Evolutionary conservation across 2,113 vertebrate genomes (phyloP), one percentile per base, ranked within the genome.

Genomic region (Martes martes): DNA sequence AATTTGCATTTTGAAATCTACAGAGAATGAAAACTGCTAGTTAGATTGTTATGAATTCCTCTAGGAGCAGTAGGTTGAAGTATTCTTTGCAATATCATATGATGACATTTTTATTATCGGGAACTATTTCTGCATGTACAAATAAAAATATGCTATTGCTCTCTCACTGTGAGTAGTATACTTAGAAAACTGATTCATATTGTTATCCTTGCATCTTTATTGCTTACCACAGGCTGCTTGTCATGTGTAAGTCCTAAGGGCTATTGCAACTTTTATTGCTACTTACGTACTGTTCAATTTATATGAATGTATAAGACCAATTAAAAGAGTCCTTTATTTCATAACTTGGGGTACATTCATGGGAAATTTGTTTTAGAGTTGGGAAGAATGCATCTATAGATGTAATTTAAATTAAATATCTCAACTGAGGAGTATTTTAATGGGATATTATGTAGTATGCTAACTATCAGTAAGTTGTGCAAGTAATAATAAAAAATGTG

Each of bases 1-100:
- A 98, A 97, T 98, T 98, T 98, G 88, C 97, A 98, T 99, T 98
- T 98, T 98, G 85, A 98, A 98, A 97, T 98, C 98, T 95, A 71
- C 57, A 96, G 96, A 98, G 98, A 98, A 93, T 11, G 83, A 91
- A 94, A 97, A 94, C 5, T 76, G 91, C 97, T 98, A 79, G 0
- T 98, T 98, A 98, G 96, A 90, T 93, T 97, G 94, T 97, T 98
- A 94, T 96, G 89, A 98, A 97, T 98, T 98, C 97, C 96, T 98
- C 78, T 89, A 97, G 97, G 93, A 97, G 33, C 24, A 96, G 67
- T 39, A 0, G 96, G 59, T 91, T 98, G 96, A 98, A 90, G 78
- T 92, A 96, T 97, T 95, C 79, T 86, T 97, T 97, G 83, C 97
- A 98, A 98, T 98, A 98, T 97, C 81, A 23, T 76, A 97, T 81